Conservation (phyloP, 2,888 invertebrate genomes). For the Drosophila villosipedis region DNA sequence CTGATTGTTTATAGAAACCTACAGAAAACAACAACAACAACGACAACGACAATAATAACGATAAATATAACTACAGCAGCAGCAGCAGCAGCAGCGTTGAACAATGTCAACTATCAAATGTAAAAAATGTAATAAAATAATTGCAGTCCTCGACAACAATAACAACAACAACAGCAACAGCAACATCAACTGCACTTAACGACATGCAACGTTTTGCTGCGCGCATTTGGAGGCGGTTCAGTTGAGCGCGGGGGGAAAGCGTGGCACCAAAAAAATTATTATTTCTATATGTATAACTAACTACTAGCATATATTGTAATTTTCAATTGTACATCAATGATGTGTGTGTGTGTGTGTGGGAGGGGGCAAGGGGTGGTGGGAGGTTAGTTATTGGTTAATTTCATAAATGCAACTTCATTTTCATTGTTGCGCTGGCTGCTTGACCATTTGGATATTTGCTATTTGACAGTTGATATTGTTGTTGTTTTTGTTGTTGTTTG, state of each 20-base stretch:
- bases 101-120: constrained; percentile 71
- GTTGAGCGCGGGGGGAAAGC: constrained; percentile 2
- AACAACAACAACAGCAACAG: constrained; percentile 8
- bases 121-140: constrained; percentile 69
- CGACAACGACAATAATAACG: constrained; percentile 33
- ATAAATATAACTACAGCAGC: constrained; percentile 25
- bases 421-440: constrained; percentile 36
- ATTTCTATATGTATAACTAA: neutral
- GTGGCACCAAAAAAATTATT: constrained; percentile 7
- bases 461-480: neutral
- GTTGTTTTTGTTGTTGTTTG: neutral
- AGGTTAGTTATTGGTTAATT: constrained; percentile 9
- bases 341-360: neutral
- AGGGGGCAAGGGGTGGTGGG: neutral
- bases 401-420: constrained; percentile 53
- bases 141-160: constrained; percentile 69
- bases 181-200: constrained; percentile 69
- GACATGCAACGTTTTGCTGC: constrained; percentile 74
- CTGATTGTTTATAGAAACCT: constrained; percentile 76
- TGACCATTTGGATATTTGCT: constrained; percentile 41
- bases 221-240: constrained; percentile 55
- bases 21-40: constrained; percentile 29
- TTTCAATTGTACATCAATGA: constrained; percentile 31
- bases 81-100: constrained; percentile 24
- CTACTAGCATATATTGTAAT: constrained; percentile 37